Evolutionary conservation across 2,797 vertebrate species (phyloP).

Genomic region (Rhinogobio ventralis): DNA sequence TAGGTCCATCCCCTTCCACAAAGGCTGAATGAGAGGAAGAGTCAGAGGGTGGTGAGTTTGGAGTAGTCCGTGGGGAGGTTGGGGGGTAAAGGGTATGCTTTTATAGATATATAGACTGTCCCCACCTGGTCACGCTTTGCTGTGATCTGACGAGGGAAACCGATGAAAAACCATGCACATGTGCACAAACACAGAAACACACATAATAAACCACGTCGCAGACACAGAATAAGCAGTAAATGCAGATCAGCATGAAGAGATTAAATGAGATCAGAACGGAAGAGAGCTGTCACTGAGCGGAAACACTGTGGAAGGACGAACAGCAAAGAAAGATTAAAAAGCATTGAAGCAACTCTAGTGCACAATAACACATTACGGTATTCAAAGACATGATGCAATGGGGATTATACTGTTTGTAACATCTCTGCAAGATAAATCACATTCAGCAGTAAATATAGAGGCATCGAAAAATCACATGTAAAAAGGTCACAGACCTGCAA

Average conservation of each 20-base stretch:
- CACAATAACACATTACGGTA: constrained; percentile 59
- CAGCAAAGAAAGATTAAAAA: constrained; percentile 40
- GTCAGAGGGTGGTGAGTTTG: constrained; percentile 51
- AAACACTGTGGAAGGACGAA: constrained; percentile 17
- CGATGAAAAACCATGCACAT: constrained; percentile 68
- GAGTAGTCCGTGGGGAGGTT: constrained; percentile 21
- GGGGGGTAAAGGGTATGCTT: constrained; percentile 33
- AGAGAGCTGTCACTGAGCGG: constrained; percentile 36
- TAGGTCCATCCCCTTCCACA: constrained; percentile 23
- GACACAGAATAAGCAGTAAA: constrained; percentile 54
- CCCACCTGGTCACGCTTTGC: constrained; percentile 86
- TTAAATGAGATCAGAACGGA: constrained; percentile 26
- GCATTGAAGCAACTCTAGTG: constrained; percentile 56
- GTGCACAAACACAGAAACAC: constrained; percentile 60
- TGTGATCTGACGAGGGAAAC: constrained; percentile 82
- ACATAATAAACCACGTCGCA: constrained; percentile 59
- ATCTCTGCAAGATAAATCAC: constrained; percentile 20
- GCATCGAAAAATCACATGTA: background rate
- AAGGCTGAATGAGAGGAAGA: constrained; percentile 30
- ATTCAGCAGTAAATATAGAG: constrained; percentile 8
- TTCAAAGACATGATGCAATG: constrained; percentile 39
- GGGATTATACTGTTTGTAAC: constrained; percentile 3
- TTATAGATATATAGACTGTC: constrained; percentile 69
- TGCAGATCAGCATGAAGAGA: constrained; percentile 46
- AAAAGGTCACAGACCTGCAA: constrained; percentile 7